These are phyloP conservation scores for Drosophila bifasciata DNA, from an alignment of 1,140 invertebrate species.

Conservation along the genomic window DNA sequence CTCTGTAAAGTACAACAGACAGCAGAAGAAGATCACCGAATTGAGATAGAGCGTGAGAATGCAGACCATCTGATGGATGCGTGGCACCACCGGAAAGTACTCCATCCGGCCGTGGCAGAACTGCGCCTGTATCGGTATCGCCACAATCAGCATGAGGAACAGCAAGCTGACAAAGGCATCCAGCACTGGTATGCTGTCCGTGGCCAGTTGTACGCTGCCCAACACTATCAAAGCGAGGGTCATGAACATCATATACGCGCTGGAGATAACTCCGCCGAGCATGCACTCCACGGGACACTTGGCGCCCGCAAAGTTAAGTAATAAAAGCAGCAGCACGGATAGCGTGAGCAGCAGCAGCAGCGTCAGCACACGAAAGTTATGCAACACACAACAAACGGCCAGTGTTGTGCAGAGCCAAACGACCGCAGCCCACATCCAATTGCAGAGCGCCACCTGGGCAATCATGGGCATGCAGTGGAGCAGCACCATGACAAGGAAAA, in stretches of 20 bases:
- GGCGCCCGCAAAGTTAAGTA: slow-evolving; percentile 43
- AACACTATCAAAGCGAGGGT: background rate
- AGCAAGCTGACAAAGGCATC: slow-evolving; percentile 21
- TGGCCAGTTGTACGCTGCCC: slow-evolving; percentile 14
- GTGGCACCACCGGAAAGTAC: slow-evolving; percentile 12
- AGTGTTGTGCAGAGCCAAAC: slow-evolving; percentile 15
- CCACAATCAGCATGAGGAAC: slow-evolving; percentile 41
- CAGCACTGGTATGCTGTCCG: background rate
- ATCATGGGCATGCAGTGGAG: slow-evolving; percentile 28
- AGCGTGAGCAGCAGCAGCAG: background rate
- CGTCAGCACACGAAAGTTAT: background rate
- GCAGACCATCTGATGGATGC: slow-evolving; percentile 28
- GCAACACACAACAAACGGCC: slow-evolving; percentile 6
- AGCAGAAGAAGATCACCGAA: slow-evolving; percentile 37
- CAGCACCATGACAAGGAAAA: slow-evolving; percentile 16
- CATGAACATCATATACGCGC: slow-evolving; percentile 21
- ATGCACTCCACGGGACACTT: slow-evolving; percentile 36
- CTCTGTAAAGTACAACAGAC: slow-evolving; percentile 30
- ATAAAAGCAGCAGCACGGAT: background rate
- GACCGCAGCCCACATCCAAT: slow-evolving; percentile 28
- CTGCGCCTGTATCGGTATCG: slow-evolving; percentile 47
- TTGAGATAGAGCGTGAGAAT: slow-evolving; percentile 32
- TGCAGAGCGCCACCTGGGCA: slow-evolving; percentile 10
- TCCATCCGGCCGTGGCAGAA: slow-evolving; percentile 35
- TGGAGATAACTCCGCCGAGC: slow-evolving; percentile 39